phyloP scores from a whole-genome alignment of 2,797 vertebrate species.

The Percopsis omiscomaycus region DNA sequence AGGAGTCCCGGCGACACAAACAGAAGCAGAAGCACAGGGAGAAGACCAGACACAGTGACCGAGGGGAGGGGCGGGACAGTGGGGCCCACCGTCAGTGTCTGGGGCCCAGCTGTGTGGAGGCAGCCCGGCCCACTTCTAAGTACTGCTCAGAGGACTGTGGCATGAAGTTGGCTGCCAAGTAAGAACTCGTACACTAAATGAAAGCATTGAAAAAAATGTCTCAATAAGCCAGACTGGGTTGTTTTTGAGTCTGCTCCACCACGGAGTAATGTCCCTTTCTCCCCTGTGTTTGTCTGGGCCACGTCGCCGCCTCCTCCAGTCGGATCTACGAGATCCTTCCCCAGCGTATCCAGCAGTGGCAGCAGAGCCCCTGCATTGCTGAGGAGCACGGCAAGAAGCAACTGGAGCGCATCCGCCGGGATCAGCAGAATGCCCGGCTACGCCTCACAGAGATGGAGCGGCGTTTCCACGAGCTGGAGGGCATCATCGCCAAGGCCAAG shows the following conservation, averaged over 20 bases:
- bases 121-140: constrained; percentile 82
- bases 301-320: constrained; percentile 53
- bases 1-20: constrained; percentile 89
- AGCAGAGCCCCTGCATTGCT: constrained; percentile 94
- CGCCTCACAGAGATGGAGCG: constrained; percentile 94
- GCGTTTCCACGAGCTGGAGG: constrained; percentile 92
- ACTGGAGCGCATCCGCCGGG: constrained; percentile 89
- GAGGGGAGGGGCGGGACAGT: constrained; percentile 77
- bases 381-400: constrained; percentile 95
- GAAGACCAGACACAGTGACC: constrained; percentile 82
- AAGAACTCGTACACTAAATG: constrained; percentile 37
- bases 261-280: background rate
- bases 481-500: constrained; percentile 90
- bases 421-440: constrained; percentile 89
- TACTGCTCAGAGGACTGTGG: constrained; percentile 94
- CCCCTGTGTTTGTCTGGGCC: background rate
- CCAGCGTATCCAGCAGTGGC: constrained; percentile 96
- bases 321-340: constrained; percentile 93
- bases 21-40: constrained; percentile 92
- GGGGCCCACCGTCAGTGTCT: constrained; percentile 85
- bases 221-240: background rate
- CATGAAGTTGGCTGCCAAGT: constrained; percentile 94
- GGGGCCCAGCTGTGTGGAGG: constrained; percentile 86
- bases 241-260: too few relatives aligned
- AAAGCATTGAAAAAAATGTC: too few relatives aligned